These are phyloP conservation scores for Diuraphis noxia DNA, from an alignment of 1,140 invertebrate genomes.

Conservation along the genomic window DNA sequence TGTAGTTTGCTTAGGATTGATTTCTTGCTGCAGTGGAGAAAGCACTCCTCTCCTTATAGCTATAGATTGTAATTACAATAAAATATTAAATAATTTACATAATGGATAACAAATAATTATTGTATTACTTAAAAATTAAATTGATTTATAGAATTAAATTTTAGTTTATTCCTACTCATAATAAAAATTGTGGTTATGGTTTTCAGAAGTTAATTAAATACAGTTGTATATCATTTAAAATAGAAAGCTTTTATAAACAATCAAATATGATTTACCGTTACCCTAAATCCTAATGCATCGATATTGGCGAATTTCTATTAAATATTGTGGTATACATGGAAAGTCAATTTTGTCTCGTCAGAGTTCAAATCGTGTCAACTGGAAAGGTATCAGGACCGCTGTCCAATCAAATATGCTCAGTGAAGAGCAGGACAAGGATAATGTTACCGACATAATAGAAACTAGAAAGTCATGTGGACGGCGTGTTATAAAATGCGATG, in stretches of 20 bases:
- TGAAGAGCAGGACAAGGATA: background rate
- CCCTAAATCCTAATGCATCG: background rate
- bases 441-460: background rate
- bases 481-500: background rate
- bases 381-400: background rate
- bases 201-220: background rate
- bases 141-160: background rate
- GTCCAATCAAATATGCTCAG: background rate
- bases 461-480: background rate
- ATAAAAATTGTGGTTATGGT: background rate
- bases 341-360: conserved; percentile 7
- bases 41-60: background rate
- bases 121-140: background rate
- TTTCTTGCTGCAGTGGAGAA: background rate
- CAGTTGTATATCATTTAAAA: background rate
- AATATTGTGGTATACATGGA: background rate
- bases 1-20: background rate
- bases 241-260: conserved; percentile 7
- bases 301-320: background rate
- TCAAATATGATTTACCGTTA: conserved; percentile 1
- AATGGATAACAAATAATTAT: background rate
- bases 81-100: background rate
- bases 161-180: background rate
- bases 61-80: background rate
- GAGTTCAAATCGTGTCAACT: background rate